phyloP scores from a whole-genome alignment of 2,888 invertebrate species.

The Drosophila fulvimacula region DNA sequence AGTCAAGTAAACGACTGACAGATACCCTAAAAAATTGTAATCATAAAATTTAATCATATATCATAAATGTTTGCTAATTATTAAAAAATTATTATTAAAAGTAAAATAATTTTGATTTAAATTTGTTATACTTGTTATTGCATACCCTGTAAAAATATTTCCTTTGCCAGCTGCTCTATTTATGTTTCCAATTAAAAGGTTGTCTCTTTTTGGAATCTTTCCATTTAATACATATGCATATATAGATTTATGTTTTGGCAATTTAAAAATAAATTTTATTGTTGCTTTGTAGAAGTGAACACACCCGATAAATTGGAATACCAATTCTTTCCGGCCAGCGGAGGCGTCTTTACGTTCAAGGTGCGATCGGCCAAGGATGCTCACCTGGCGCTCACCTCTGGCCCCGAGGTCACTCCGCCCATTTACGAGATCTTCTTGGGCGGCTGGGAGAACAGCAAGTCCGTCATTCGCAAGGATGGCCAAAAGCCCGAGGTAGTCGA shows the following conservation, averaged over 20 bases:
- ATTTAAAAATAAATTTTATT: neutral
- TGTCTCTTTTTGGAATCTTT: conserved; percentile 3
- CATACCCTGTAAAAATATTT: neutral
- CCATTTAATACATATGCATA: neutral
- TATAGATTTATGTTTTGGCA: neutral
- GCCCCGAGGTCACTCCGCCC: conserved; percentile 89
- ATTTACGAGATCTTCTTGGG: conserved; percentile 95
- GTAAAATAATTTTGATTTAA: too few relatives aligned
- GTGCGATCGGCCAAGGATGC: conserved; percentile 93
- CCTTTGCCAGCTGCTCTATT: neutral
- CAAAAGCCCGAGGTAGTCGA: conserved; percentile 90
- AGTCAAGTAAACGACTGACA: too few relatives aligned
- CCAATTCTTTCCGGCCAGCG: conserved; percentile 90
- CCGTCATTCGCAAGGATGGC: conserved; percentile 92
- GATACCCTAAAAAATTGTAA: too few relatives aligned
- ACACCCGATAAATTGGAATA: conserved; percentile 93
- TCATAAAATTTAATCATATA: too few relatives aligned
- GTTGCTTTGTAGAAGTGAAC: conserved; percentile 86
- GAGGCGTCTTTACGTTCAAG: conserved; percentile 90
- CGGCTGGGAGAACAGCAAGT: conserved; percentile 94
- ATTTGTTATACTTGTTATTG: too few relatives aligned
- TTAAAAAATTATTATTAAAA: too few relatives aligned
- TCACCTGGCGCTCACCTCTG: conserved; percentile 91
- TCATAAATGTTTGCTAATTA: too few relatives aligned
- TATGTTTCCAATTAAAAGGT: neutral